Conservation (phyloP, 2,113 vertebrate species). For the Cyanocitta stelleri region DNA sequence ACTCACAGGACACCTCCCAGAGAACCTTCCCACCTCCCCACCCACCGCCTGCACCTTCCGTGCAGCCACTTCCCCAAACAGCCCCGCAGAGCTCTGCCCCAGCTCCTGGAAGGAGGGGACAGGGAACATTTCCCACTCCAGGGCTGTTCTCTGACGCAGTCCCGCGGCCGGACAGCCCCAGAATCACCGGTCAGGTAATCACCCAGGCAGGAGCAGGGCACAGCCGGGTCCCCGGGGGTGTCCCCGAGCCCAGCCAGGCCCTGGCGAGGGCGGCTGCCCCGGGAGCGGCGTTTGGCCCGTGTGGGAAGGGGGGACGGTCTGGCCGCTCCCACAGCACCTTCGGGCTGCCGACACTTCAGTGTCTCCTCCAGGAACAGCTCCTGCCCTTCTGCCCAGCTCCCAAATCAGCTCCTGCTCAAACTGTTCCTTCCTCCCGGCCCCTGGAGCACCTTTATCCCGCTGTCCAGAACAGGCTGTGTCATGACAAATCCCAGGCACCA, state of each 20-base stretch:
- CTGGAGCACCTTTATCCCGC: neutral
- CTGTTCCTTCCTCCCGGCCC: neutral
- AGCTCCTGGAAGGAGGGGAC: fast-evolving
- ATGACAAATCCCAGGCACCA: neutral
- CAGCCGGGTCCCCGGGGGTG: neutral
- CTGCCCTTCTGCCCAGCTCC: neutral
- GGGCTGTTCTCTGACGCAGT: neutral
- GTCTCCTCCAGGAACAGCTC: neutral
- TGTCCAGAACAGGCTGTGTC: neutral
- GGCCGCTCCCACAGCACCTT: neutral
- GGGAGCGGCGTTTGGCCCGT: fast-evolving
- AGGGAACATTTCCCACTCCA: fast-evolving
- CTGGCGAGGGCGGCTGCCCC: neutral
- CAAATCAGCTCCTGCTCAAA: neutral
- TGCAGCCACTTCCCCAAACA: neutral
- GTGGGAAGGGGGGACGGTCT: fast-evolving
- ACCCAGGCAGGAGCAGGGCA: neutral
- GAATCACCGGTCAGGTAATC: too few relatives aligned
- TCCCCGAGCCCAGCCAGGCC: neutral
- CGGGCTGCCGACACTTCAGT: neutral
- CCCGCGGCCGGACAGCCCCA: neutral
- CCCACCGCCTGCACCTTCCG: neutral
- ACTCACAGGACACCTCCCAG: neutral
- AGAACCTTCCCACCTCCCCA: neutral
- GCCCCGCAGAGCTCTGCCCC: fast-evolving